Evolutionary conservation across 1,140 invertebrate genomes (phyloP).

Genomic region (Antheraea pernyi): DNA sequence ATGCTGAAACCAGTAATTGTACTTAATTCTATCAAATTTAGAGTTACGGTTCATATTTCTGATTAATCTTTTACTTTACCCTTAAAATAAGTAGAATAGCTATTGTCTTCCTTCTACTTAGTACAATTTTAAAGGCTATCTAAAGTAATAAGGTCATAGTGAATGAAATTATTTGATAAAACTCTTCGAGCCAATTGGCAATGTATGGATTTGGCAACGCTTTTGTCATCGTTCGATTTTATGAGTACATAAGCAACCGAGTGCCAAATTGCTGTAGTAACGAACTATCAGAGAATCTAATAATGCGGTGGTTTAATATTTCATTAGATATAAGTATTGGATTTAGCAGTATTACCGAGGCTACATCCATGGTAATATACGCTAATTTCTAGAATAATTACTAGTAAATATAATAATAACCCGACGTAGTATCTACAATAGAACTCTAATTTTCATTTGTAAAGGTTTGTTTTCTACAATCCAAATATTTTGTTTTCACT

Average conservation of each 20-base stretch:
- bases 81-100: too few relatives aligned
- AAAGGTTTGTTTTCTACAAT: too few relatives aligned
- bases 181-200: not conserved
- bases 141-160: not conserved
- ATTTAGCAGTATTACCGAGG: not conserved
- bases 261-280: conserved; percentile 10
- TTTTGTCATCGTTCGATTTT: conserved; percentile 8
- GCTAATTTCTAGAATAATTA: too few relatives aligned
- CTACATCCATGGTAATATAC: not conserved
- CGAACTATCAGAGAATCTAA: not conserved
- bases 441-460: too few relatives aligned
- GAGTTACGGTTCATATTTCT: too few relatives aligned
- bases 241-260: not conserved
- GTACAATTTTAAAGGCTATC: not conserved
- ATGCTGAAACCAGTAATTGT: too few relatives aligned
- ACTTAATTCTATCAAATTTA: too few relatives aligned
- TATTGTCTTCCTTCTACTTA: not conserved
- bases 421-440: too few relatives aligned
- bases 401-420: too few relatives aligned
- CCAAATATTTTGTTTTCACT: too few relatives aligned
- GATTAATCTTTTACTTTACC: too few relatives aligned
- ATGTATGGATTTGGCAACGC: conserved; percentile 11
- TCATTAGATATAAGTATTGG: not conserved
- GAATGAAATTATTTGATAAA: conserved; percentile 7
- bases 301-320: not conserved